Evolutionary conservation across 1,140 invertebrate genomes (phyloP).

Genomic region (Cotesia typhae): DNA sequence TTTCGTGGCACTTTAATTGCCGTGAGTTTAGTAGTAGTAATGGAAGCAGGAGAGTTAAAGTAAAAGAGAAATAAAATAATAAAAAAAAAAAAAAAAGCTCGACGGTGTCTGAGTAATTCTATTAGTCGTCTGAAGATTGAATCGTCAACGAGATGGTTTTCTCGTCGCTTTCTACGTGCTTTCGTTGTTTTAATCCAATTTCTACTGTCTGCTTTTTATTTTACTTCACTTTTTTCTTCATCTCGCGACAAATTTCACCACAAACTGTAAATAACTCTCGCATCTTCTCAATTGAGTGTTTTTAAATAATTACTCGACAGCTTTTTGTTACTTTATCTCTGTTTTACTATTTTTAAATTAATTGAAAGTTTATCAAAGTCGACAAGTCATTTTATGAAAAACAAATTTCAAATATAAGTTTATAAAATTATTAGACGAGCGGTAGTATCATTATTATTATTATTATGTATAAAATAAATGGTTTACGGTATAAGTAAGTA

Average conservation of each 20-base stretch:
- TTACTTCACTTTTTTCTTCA: constrained; percentile 22
- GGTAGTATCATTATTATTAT: too few species aligned
- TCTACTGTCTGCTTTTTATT: too few species aligned
- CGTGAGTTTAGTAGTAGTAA: constrained; percentile 1
- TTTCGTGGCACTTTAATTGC: constrained; percentile 22
- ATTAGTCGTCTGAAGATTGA: constrained; percentile 31
- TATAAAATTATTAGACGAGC: too few species aligned
- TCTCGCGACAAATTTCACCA: constrained; percentile 23
- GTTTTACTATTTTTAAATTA: constrained; percentile 2
- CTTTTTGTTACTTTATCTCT: constrained; percentile 5
- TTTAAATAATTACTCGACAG: background rate
- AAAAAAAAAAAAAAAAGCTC: constrained; percentile 5
- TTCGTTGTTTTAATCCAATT: constrained; percentile 52
- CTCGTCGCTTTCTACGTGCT: constrained; percentile 1
- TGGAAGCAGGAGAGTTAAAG: constrained; percentile 2
- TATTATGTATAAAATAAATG: too few species aligned
- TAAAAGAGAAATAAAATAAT: background rate
- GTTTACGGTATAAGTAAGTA: background rate
- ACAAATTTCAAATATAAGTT: too few species aligned
- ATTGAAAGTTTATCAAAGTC: too few species aligned
- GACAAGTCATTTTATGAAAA: too few species aligned
- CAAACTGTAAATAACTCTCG: constrained; percentile 25
- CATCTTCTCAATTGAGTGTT: background rate
- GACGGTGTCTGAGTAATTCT: constrained; percentile 32
- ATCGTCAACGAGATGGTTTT: constrained; percentile 24